Evolutionary conservation across 2,113 vertebrate species (phyloP), one percentile per base, ranked within the genome.

Genomic region (Hemicordylus capensis): DNA sequence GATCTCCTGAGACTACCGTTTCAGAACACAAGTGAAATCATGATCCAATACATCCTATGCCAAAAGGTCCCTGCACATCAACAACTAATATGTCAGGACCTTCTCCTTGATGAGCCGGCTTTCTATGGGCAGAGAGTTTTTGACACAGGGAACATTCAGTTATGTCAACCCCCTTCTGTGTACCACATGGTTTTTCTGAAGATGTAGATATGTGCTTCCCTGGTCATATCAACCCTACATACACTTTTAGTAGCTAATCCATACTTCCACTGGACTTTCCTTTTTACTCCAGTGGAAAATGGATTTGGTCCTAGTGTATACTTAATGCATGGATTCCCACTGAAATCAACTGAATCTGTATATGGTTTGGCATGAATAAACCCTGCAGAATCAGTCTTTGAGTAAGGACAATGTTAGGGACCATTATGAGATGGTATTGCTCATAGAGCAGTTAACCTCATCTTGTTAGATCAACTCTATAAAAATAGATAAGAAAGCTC

Each of bases 401-500:
- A 91, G 91, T 75, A 85, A 91, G 94, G 91, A 91, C 94, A 90
- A 67, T 79, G 88, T 91, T 17, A 54, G 51, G 92, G 91, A 90
- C 84, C 88, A 88, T 92, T 78, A 82, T 72, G 31, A 93, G 89
- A 92, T 0, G 85, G 91, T 78, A 94, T 85, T 96, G 94, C 95
- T 96, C 95, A 96, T 85, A 87, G 95, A 96, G 95, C 95, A 97
- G 93, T 95, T 93, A 86, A 89, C 84, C 70, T 93, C 81, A 91
- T 73, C 89, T 89, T 83, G 44, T 92, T 94, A 93, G 76, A 93
- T 87, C 85, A 90, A 91, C 81, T 95, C 85, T 96, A 97, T 72
- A 97, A 97, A 96, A 97, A 96, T 96, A 96, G 94, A 90, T 96
- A 96, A 93, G 95, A 96, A 96, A 96, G 94, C 94, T 96, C 94